Evolutionary conservation across 2,797 vertebrate species (phyloP), one percentile per base, ranked within the genome.

Genomic region (Limosa lapponica): DNA sequence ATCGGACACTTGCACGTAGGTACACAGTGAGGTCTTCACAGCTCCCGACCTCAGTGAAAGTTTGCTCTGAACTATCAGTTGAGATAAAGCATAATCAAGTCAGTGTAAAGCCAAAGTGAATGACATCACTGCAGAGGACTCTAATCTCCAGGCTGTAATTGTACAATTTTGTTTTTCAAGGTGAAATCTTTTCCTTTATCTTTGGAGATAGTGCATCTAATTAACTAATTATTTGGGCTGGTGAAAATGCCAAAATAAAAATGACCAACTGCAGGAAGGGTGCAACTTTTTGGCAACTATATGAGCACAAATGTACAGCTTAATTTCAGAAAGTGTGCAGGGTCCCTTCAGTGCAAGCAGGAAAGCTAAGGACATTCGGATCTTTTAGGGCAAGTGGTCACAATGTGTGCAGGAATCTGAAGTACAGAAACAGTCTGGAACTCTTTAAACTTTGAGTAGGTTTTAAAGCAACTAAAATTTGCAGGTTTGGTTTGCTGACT

Each of bases 181-280:
- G 90, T 93, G 82, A 95, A 96, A 89, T 96, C 58, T 73, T 84
- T 82, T 84, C 57, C 87, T 89, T 96, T 94, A 78, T 96, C 92
- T 93, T 82, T 93, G 77, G 84, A 90, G 74, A 73, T 72, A 91
- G 69, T 85, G 25, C 59, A 79, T 70, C 82, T 81, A 93, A 96
- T 97, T 93, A 85, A 72, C 58, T 92, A 93, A 90, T 94, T 86
- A 79, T 82, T 94, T 96, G 84, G 65, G 14, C 75, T 91, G 82
- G 28, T 37, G 44, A 83, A 87, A 95, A 93, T 83, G 88, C 83
- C 92, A 93, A 79, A 94, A 78, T 59, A 80, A 85, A 91, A 95
- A 82, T 87, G 10, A 75, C 62, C 59, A 58, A 0, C 48, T 77
- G 52, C 37, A 79, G 73, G 44, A 84, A 74, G 13, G 70, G 30